A percentile compares a stretch with the other conserved stretches of the same genome.
Evolutionary conservation across 2,888 invertebrate genomes (phyloP).

Genomic region (Plebejus melissa): DNA sequence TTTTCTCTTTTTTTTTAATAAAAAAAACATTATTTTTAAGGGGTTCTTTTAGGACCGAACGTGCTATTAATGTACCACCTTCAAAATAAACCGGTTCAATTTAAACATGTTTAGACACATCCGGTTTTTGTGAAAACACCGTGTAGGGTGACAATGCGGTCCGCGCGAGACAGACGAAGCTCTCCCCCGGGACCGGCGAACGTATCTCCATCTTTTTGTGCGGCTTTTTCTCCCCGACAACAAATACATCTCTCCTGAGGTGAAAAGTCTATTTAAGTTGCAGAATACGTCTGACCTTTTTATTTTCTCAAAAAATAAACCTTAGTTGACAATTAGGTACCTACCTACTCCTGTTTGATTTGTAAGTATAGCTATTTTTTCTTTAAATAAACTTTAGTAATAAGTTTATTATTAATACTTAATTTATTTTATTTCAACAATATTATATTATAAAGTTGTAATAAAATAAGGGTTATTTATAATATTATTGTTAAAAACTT

Average conservation of each 20-base stretch:
- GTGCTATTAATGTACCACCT: not conserved
- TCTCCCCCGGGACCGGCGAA: constrained; percentile 61
- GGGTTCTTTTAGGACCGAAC: not conserved
- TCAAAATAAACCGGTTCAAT: constrained; percentile 4
- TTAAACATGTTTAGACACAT: constrained; percentile 31
- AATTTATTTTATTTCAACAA: not conserved
- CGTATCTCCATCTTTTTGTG: constrained; percentile 60
- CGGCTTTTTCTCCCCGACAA: constrained; percentile 38
- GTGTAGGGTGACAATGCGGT: constrained; percentile 60
- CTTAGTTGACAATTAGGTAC: not conserved
- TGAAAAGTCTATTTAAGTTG: constrained; percentile 24
- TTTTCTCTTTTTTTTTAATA: no score
- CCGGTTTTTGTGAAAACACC: constrained; percentile 37
- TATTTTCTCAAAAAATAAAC: not conserved
- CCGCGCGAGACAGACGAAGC: constrained; percentile 43
- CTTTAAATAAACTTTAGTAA: no score
- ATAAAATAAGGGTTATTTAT: no score
- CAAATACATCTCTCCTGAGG: constrained; percentile 26
- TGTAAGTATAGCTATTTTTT: not conserved
- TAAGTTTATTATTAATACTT: not conserved
- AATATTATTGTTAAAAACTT: no score
- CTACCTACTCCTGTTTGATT: not conserved
- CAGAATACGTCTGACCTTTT: not conserved
- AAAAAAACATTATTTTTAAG: not conserved
- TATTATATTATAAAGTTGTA: not conserved